Evolutionary conservation across 2,113 vertebrate genomes (phyloP), one percentile per base, ranked within the genome.

Genomic region (Callospermophilus lateralis): DNA sequence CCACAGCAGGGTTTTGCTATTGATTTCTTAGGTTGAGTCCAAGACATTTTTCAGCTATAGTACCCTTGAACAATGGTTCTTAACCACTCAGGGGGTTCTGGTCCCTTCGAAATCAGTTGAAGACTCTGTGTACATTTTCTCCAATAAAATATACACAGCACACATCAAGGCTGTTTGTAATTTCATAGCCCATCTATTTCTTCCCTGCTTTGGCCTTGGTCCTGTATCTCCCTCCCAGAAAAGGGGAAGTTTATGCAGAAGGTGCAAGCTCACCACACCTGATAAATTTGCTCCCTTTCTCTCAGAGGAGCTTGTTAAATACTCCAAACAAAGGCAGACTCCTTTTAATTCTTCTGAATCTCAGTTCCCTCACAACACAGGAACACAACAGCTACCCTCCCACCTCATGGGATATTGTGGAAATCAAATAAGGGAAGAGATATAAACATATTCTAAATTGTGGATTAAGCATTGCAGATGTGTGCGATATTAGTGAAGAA

Each of bases 381-480:
- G 7, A 93, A 85, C 22, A 53, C 22, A 67, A 87, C 51, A 84
- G 53, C 30, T 32, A 3, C 63, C 67, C 63, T 90, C 3, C n/a
- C 37, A 86, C 6, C 37, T 90, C 48, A 45, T 8, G 63, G 37
- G 42, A 81, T 74, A 81, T 16, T 85, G 26, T 55, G 8, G 37
- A 84, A 94, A 81, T 79, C 58, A 95, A 88, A 58, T 65, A 86
- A 93, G 12, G 7, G 61, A 73, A 89, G 67, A 53, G 34, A 30
- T 10, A 84, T 42, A 92, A 93, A 58, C 37, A 77, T 19, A 34
- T 53, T 70, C 61, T 83, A 20, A 94, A 70, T 37, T 90, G 26
- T 68, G 61, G 34, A 45, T 88, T 81, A 87, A 70, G 77, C 42
- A 70, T 28, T 84, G 67, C 72, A 55, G 48, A 72, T 16, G 26